Evolutionary conservation across 1,140 invertebrate genomes (phyloP), one percentile per base, ranked within the genome.

Genomic region (Bombus huntii): DNA sequence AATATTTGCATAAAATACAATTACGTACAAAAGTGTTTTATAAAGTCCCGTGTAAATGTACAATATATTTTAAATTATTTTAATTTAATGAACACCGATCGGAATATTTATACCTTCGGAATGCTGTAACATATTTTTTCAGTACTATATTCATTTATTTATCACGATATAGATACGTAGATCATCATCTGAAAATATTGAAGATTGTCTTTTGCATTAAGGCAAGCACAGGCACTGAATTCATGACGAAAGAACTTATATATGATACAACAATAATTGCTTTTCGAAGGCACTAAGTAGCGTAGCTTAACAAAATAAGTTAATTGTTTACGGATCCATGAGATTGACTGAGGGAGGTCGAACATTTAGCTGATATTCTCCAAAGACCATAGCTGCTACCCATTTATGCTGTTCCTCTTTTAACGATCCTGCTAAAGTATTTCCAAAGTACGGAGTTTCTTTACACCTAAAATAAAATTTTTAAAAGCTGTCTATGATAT

Each of bases 391-490:
- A 31, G 97, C 97, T 22, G 97, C 96, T 82, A 97, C 96, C 97
- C 97, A 98, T 80, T 96, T 96, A 15, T 97, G 96, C 87, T 97
- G 96, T 70, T 97, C 96, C 39, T 97, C 96, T 80, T 96, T 96
- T 39, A 97, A 96, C 37, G 96, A 96, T 77, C 97, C 98, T 5
- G 97, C 97, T 53, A 98, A 94, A 0, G 97, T 97, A 86, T 96
- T 96, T 2, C 98, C 98, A 93, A 98, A 98, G 94, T 96, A 98
- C 0, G 97, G 97, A 62, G 94, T 96, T 70, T 97, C 97, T 93
- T 97, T 98, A 44, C 96, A 97, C 92, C 98, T 97, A 88, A 66
- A 95, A 85, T 66, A 70, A 44, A 80, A 80, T 80, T 62, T 82
- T 84, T 75, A 6, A 75, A 25, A 53, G 12, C 47, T 5, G 1